Base-by-base conservation (phyloP, 2,113 vertebrate species). In the Bungarus multicinctus region DNA sequence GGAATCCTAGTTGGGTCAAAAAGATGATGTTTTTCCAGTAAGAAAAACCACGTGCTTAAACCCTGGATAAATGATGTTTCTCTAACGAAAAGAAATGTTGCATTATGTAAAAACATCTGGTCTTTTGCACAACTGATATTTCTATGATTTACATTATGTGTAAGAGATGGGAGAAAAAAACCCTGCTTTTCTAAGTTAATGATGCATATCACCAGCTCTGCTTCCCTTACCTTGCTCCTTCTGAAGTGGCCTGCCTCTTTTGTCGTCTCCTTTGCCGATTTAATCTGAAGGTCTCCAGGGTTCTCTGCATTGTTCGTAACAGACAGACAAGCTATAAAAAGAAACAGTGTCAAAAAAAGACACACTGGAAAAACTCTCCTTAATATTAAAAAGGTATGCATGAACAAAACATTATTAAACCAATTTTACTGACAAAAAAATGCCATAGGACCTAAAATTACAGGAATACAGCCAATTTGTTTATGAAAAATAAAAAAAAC, bases 161-260 rank as follows among this genome's bases (percentile, higher is more conserved):
- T 81, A 43, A 81, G 7, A 25, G 23, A 20, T 27, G n/a, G 14
- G 22, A 8, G 1, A 34, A 6, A 88, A 55, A 25, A 25, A 8
- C 6, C 14, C 11, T 58, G 27, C 20, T 92, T 5, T 14, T 53
- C 87, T 89, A 54, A 6, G 22, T 81, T 8, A 81, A 81, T 43
- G 34, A 22, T 81, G 74, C 20, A 22, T 14, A 55, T 54, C 90
- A 50, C 57, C 50, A 34, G 18, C 25, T 22, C 47, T 1, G 11
- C 54, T 53, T 22, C 2, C 30, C 58, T 97, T 97, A 98, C 98
- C 97, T 98, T 98, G 95, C 97, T 98, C 95, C 98, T 98, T 93
- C 95, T 97, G 94, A 98, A 98, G 89, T 93, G n/a, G 64, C 64
- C 30, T 69, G 64, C 30, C 12, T 69, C 93, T 93, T 97, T 98